phyloP scores from a whole-genome alignment of 2,113 vertebrate genomes.

The western clawed frog (Xenopus tropicalis) region DNA sequence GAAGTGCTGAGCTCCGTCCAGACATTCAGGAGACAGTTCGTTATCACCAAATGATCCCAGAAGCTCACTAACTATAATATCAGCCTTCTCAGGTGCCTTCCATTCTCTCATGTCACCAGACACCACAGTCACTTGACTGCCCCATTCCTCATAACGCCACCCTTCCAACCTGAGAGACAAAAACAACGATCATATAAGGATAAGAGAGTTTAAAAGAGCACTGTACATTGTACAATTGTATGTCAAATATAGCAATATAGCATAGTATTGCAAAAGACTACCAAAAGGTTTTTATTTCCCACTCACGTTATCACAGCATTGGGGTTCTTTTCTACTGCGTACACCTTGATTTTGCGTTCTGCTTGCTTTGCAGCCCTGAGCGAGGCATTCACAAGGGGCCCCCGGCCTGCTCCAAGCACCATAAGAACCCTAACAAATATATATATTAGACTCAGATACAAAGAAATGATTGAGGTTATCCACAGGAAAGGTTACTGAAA shows the following conservation, averaged over 20 bases:
- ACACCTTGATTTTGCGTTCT: conserved; percentile 75
- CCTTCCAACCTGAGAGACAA: conserved; percentile 74
- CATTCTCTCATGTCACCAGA: conserved; percentile 89
- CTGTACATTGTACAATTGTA: no score
- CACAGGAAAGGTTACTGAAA: background rate
- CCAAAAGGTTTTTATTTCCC: background rate
- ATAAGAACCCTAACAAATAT: conserved; percentile 72
- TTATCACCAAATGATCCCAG: conserved; percentile 91
- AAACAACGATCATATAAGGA: background rate
- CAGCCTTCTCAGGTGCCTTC: conserved; percentile 84
- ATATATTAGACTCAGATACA: no score
- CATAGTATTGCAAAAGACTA: no score
- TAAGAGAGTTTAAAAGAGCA: background rate
- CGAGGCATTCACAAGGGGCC: conserved; percentile 84
- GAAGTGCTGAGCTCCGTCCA: conserved; percentile 88
- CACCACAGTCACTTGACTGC: conserved; percentile 86
- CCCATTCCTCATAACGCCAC: conserved; percentile 93
- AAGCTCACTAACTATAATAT: conserved; percentile 88
- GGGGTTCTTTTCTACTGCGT: conserved; percentile 89
- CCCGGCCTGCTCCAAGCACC: conserved; percentile 87
- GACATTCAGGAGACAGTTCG: conserved; percentile 86
- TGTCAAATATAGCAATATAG: no score
- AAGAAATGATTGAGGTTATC: no score
- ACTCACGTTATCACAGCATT: conserved; percentile 88
- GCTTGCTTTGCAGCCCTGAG: conserved; percentile 82